Conservation (phyloP, 2,797 vertebrate species). For the Craterocephalus amniculus region DNA sequence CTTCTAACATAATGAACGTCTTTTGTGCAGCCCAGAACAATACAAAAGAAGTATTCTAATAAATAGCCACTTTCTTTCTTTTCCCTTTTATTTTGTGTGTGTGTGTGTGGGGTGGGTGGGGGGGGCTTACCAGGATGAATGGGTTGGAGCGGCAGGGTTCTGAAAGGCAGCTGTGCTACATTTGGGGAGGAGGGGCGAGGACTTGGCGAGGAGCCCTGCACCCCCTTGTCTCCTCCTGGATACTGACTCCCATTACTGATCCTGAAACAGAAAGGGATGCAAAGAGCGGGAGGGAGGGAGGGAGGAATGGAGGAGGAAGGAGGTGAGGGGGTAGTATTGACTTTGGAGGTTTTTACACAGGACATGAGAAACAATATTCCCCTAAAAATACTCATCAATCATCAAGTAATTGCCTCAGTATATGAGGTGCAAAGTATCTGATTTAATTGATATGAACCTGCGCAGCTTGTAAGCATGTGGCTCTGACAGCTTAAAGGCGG, state of each 20-base stretch:
- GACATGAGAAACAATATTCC: slow-evolving; percentile 30
- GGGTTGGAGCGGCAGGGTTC: slow-evolving; percentile 92
- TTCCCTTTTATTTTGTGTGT: slow-evolving; percentile 48
- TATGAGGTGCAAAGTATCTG: slow-evolving; percentile 45
- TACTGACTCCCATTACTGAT: slow-evolving; percentile 79
- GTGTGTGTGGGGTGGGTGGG: too few species aligned
- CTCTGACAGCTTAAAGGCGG: slow-evolving; percentile 85
- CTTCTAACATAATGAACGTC: slow-evolving; percentile 94
- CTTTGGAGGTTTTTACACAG: slow-evolving; percentile 49
- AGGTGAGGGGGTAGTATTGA: slow-evolving; percentile 26
- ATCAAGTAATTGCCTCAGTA: slow-evolving; percentile 45
- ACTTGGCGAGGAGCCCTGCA: slow-evolving; percentile 75
- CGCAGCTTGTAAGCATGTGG: slow-evolving; percentile 90
- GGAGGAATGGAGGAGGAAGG: background rate
- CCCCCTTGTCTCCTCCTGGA: slow-evolving; percentile 73
- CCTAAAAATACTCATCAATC: slow-evolving; percentile 44
- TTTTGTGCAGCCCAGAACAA: slow-evolving; percentile 98
- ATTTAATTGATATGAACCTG: slow-evolving; percentile 39
- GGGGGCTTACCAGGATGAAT: slow-evolving; percentile 90
- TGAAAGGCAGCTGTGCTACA: slow-evolving; percentile 94
- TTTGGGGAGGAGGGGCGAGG: slow-evolving; percentile 90
- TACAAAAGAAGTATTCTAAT: slow-evolving; percentile 98
- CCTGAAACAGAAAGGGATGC: slow-evolving; percentile 58
- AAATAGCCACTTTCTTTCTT: slow-evolving; percentile 94
- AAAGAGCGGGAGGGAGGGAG: slow-evolving; percentile 11